Percentiles rank a stretch among this genome's conserved stretches.
Evolutionary conservation across 2,113 vertebrate genomes (phyloP).

Genomic region (Nesoenas mayeri): DNA sequence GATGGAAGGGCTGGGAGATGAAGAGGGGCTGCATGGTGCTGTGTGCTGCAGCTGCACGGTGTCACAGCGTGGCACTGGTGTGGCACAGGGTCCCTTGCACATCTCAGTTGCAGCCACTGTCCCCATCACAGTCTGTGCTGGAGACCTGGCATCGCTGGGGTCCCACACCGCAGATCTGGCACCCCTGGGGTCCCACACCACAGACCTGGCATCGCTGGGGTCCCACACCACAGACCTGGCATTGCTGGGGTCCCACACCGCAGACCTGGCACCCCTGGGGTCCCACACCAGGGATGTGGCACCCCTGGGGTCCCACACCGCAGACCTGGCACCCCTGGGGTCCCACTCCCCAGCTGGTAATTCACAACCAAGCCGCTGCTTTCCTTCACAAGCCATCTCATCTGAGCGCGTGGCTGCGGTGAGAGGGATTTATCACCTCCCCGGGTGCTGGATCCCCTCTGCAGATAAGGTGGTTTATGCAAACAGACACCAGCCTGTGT

Average conservation of each 20-base stretch:
- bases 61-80: rapidly evolving
- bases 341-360: neutral
- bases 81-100: neutral
- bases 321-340: neutral
- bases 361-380: rapidly evolving
- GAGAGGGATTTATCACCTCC: slow-evolving; percentile 29
- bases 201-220: too few species aligned
- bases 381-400: neutral
- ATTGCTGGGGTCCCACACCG: neutral
- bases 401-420: neutral
- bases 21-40: too few species aligned
- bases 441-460: neutral
- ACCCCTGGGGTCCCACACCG: neutral
- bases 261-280: neutral
- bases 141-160: neutral
- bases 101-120: rapidly evolving
- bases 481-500: slow-evolving; percentile 24
- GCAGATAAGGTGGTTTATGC: neutral
- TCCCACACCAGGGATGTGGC: neutral
- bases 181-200: neutral
- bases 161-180: neutral
- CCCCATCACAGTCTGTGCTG: neutral
- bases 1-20: neutral
- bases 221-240: neutral
- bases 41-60: rapidly evolving